Evolutionary conservation across 2,113 vertebrate genomes (phyloP).

Genomic region (Etheostoma cragini): DNA sequence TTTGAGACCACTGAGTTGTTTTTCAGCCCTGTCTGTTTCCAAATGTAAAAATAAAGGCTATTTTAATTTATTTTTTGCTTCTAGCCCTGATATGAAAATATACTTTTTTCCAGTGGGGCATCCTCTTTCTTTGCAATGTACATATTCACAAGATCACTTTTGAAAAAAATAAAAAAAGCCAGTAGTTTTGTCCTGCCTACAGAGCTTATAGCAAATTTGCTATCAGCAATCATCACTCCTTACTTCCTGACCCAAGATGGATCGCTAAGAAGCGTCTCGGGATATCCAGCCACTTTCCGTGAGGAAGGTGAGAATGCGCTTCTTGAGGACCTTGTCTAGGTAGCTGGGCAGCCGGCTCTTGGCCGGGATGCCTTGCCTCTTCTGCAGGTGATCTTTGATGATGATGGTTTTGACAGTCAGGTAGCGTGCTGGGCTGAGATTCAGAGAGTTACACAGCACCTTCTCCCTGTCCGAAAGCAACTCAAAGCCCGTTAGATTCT

Average conservation of each 20-base stretch:
- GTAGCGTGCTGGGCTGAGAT: slow-evolving; percentile 93
- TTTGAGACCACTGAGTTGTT: slow-evolving; percentile 3
- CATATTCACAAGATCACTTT: slow-evolving; percentile 67
- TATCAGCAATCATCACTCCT: not conserved
- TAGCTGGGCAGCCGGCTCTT: slow-evolving; percentile 97
- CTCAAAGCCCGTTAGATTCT: slow-evolving; percentile 94
- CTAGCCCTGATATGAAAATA: slow-evolving; percentile 66
- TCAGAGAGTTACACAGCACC: slow-evolving; percentile 93
- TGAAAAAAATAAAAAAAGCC: slow-evolving; percentile 15
- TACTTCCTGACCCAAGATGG: not conserved
- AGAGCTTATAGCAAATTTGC: slow-evolving; percentile 11
- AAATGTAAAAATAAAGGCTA: slow-evolving; percentile 72
- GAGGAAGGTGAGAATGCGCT: slow-evolving; percentile 95
- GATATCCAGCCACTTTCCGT: slow-evolving; percentile 99
- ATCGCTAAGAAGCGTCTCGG: slow-evolving; percentile 89
- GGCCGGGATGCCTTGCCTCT: slow-evolving; percentile 94
- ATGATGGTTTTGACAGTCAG: slow-evolving; percentile 98
- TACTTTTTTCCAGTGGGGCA: slow-evolving; percentile 3
- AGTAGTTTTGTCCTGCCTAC: slow-evolving; percentile 42
- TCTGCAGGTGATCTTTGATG: slow-evolving; percentile 97
- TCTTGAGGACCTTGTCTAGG: slow-evolving; percentile 97
- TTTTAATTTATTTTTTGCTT: slow-evolving; percentile 45
- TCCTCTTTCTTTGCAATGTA: slow-evolving; percentile 54
- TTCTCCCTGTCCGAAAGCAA: slow-evolving; percentile 96
- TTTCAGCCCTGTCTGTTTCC: not conserved